Percentiles rank a stretch among this genome's conserved stretches.
These are phyloP conservation scores for Pterocles orientalis DNA, from an alignment of 2,113 vertebrate species.

Conservation along the genomic window DNA sequence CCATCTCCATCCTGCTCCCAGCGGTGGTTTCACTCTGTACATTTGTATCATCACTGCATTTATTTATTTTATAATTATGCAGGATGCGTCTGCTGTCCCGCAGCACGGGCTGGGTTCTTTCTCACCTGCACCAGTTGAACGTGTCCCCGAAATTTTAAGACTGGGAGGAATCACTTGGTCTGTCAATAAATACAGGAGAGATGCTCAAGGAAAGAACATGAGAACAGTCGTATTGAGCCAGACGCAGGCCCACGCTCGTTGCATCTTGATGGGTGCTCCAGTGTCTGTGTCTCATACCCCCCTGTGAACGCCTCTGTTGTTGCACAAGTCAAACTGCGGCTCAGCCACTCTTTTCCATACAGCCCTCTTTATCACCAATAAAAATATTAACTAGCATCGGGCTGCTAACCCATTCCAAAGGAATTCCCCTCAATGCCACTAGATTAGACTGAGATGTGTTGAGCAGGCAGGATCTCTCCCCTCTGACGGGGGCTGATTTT, in stretches of 20 bases:
- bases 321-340: not conserved
- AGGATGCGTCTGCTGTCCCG: not conserved
- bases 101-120: not conserved
- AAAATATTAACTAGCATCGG: not conserved
- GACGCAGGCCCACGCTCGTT: not conserved
- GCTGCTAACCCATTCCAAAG: not conserved
- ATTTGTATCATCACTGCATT: not conserved
- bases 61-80: conserved; percentile 12
- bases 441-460: not conserved
- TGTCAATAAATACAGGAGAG: not conserved
- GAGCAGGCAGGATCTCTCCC: not conserved
- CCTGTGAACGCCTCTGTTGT: not conserved
- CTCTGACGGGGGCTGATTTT: not conserved
- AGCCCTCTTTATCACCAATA: not conserved
- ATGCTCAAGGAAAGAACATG: conserved; percentile 4
- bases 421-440: not conserved
- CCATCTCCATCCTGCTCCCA: not conserved
- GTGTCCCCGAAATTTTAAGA: not conserved
- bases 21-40: not conserved
- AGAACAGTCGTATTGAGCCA: not conserved
- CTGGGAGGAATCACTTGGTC: conserved; percentile 17
- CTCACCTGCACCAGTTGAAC: not conserved
- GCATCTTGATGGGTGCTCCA: not conserved
- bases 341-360: not conserved
- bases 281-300: not conserved